Evolutionary conservation across 2,113 vertebrate genomes (phyloP).

Genomic region (Silurus glanis): DNA sequence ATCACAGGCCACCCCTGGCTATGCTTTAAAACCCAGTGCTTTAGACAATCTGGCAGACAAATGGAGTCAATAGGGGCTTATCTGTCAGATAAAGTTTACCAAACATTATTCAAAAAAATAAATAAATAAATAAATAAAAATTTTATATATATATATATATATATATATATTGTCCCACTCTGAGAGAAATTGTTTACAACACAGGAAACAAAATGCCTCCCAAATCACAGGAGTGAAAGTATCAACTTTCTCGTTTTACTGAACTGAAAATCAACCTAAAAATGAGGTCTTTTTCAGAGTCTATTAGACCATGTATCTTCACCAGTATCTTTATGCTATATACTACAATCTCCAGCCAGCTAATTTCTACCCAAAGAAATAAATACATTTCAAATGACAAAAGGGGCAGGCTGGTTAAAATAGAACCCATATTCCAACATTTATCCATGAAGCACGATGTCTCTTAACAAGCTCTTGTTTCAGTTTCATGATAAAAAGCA

Average conservation of each 20-base stretch:
- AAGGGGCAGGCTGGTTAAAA: neutral
- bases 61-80: neutral
- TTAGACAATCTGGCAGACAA: constrained; percentile 16
- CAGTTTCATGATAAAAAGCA: neutral
- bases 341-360: neutral
- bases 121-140: too few relatives aligned
- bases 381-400: neutral
- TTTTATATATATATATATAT: too few relatives aligned
- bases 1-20: neutral
- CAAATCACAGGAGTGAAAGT: neutral
- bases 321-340: neutral
- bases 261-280: neutral
- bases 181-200: neutral
- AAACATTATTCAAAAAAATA: constrained; percentile 1
- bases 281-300: neutral
- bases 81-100: neutral
- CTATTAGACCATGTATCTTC: neutral
- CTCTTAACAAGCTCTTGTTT: constrained; percentile 14
- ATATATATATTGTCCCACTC: neutral
- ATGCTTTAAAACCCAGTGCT: neutral
- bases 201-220: neutral
- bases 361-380: neutral
- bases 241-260: neutral
- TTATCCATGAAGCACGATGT: neutral
- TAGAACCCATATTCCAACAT: neutral